phyloP scores from a whole-genome alignment of 2,797 vertebrate species.

The Cichlasoma orientale region DNA sequence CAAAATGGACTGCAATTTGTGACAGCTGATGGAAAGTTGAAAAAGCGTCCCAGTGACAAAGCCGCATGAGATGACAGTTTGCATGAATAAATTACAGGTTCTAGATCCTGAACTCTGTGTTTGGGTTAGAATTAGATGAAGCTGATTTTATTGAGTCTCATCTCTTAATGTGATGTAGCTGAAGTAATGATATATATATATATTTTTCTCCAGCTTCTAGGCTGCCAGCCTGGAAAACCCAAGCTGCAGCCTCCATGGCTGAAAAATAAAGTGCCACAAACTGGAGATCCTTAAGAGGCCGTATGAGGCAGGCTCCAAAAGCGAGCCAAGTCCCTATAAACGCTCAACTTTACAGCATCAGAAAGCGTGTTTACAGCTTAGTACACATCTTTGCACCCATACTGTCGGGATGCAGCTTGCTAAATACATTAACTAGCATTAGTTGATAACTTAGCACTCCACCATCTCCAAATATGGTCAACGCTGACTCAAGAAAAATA shows the following conservation, averaged over 20 bases:
- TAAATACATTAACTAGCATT: not conserved
- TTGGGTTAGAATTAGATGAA: conserved; percentile 21
- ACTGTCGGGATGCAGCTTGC: not conserved
- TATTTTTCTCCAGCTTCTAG: not conserved
- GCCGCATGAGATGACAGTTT: conserved; percentile 39
- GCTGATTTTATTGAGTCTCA: conserved; percentile 15
- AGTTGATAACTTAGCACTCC: not conserved
- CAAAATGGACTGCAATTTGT: conserved; percentile 52
- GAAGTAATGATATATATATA: conserved; percentile 10
- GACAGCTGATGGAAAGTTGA: conserved; percentile 44
- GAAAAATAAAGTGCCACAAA: not conserved
- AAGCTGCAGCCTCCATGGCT: not conserved
- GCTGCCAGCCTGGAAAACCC: conserved; percentile 19
- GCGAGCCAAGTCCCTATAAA: not conserved
- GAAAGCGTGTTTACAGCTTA: too few relatives aligned
- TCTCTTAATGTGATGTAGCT: conserved; percentile 29
- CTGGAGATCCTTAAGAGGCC: not conserved
- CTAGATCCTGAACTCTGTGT: conserved; percentile 40
- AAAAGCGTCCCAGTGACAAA: conserved; percentile 42
- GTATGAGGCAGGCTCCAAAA: not conserved
- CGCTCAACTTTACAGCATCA: not conserved
- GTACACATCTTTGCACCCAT: not conserved
- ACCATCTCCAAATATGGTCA: not conserved
- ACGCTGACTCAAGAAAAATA: not conserved
- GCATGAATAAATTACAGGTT: conserved; percentile 41